Conservation (phyloP, 2,888 invertebrate species). For the Drosophila recens region DNA sequence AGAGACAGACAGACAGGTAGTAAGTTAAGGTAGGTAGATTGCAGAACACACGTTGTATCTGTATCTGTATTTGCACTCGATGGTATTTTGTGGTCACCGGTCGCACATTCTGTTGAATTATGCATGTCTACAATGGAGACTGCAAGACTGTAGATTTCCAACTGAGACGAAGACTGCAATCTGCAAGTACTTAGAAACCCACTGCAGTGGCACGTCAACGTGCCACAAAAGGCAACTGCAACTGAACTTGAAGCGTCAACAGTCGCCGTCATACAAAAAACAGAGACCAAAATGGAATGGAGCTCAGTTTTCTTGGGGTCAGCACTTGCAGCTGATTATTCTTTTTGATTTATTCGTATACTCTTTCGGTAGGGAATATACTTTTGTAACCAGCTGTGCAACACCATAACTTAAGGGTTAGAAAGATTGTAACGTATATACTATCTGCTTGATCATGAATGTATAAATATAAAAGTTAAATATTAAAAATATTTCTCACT, state of each 20-base stretch:
- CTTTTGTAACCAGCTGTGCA: background rate
- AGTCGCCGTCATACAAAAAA: conserved; percentile 40
- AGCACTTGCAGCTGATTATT: conserved; percentile 46
- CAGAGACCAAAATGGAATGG: conserved; percentile 35
- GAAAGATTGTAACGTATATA: background rate
- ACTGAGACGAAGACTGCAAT: conserved; percentile 16
- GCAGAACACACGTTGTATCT: conserved; percentile 24
- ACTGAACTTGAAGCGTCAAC: conserved; percentile 69
- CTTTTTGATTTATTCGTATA: conserved; percentile 17
- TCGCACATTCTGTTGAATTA: conserved; percentile 71
- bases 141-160: conserved; percentile 1
- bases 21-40: conserved; percentile 47
- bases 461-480: too few relatives aligned
- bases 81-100: conserved; percentile 55
- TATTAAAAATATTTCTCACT: too few relatives aligned
- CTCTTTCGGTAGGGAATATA: background rate
- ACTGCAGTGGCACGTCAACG: conserved; percentile 38
- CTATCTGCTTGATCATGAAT: too few relatives aligned
- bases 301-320: conserved; percentile 42
- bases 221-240: conserved; percentile 55
- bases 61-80: conserved; percentile 35
- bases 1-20: conserved; percentile 23
- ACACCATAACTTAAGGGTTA: background rate
- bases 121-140: conserved; percentile 52
- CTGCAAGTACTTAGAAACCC: conserved; percentile 42